Percentiles rank a stretch among this genome's conserved stretches.
Conservation (phyloP, 1,140 invertebrate species). For the Chionoecetes opilio region DNA sequence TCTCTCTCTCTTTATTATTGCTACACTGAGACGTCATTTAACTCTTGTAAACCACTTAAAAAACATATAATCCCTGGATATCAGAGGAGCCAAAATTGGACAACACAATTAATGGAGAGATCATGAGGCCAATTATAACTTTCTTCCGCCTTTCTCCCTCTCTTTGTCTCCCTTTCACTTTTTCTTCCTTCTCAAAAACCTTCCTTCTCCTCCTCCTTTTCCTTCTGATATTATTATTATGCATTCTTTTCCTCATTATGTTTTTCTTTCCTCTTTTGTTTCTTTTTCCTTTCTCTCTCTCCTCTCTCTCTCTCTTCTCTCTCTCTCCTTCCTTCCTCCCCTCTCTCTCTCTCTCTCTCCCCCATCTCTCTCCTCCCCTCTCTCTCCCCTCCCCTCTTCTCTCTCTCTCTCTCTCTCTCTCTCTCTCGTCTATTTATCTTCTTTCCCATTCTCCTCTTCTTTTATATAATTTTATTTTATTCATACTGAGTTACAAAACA, state of each 20-base stretch:
- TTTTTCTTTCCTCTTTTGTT: neutral
- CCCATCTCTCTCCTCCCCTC: neutral
- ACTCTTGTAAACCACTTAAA: neutral
- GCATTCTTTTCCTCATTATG: neutral
- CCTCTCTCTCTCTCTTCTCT: neutral
- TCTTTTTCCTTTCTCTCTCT: neutral
- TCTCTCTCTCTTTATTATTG: neutral
- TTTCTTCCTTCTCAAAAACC: neutral
- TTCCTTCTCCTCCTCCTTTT: neutral
- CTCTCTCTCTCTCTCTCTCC: neutral
- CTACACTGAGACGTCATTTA: neutral
- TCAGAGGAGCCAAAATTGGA: neutral
- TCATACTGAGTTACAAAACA: no score
- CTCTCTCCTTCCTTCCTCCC: neutral
- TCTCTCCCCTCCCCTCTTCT: neutral
- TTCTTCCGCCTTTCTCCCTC: constrained; percentile 3
- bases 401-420: neutral
- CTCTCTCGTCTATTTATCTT: neutral
- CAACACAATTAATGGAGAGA: neutral
- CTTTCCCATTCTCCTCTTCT: neutral
- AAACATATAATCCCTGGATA: neutral
- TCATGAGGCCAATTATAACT: neutral
- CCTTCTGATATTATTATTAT: no score
- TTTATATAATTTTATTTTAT: no score
- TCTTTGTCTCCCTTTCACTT: neutral